Conservation (phyloP, 2,113 vertebrate genomes). For the Herpailurus yagouaroundi region DNA sequence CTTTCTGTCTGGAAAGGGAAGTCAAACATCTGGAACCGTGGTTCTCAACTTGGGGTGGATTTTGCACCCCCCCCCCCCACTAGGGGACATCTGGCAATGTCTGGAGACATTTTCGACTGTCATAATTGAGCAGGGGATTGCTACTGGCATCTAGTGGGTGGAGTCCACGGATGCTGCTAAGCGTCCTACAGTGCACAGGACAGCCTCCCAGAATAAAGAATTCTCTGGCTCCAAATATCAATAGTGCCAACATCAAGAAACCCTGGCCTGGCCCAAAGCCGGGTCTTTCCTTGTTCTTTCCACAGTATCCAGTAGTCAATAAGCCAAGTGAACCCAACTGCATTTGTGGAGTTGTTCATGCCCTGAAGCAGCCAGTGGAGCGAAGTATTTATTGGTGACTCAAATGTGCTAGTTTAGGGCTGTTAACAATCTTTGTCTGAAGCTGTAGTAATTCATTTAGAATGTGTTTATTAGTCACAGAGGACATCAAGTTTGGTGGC, state of each 20-base stretch:
- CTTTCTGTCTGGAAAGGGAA: slow-evolving; percentile 18
- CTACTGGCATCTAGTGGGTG: not conserved
- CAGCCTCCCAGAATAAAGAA: not conserved
- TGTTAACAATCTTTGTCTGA: not conserved
- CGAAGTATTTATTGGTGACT: not conserved
- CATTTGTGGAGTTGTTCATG: rapidly evolving
- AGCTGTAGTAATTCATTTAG: not conserved
- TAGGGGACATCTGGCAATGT: not conserved
- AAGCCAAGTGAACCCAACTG: not conserved
- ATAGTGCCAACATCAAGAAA: not conserved
- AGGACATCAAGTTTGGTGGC: not conserved
- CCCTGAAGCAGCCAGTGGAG: not conserved
- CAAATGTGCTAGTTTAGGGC: not conserved
- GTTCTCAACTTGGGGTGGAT: not conserved
- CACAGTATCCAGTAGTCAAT: not conserved
- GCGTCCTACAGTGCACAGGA: not conserved
- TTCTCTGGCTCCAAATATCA: not conserved
- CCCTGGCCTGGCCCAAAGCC: not conserved
- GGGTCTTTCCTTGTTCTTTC: not conserved
- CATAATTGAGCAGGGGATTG: not conserved
- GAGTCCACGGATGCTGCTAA: not conserved
- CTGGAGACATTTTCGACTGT: not conserved
- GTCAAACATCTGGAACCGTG: not conserved
- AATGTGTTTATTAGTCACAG: not conserved
- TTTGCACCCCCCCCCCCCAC: not conserved